Base-by-base conservation (phyloP, 2,113 vertebrate genomes). In the Oreochromis aureus region DNA sequence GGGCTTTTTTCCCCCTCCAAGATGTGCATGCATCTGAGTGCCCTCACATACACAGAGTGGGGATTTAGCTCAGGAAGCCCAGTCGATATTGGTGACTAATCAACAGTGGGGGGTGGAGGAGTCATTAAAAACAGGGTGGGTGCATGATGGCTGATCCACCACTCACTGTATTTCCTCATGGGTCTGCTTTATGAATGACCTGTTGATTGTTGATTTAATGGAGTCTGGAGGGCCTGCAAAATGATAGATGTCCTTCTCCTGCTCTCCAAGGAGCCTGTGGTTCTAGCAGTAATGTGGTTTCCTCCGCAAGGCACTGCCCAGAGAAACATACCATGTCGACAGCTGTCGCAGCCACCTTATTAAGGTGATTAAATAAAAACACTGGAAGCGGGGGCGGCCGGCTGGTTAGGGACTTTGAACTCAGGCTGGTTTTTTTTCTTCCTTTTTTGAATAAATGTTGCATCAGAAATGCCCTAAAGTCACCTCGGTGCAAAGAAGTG, bases 331-430 rank as follows among this genome's bases (percentile, higher is more conserved):
- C 18, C 73, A 36, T 82, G 94, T 85, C 69, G 86, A 94, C 94
- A 94, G 93, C 93, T 95, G 95, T 93, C 90, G 51, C 66, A 82
- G 90, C 90, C 87, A 87, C 86, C 88, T 94, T 94, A 94, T 96
- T 95, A 95, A 80, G 86, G 87, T 95, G 94, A 96, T 95, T 90
- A 94, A 95, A 91, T 93, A 91, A 94, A 94, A 94, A 91, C 92
- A 92, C 30, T 82, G 83, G 86, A 41, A 84, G 84, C 39, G 36
- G 84, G 61, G 91, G 87, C 15, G 78, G 90, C 51, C 2, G 41
- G 66, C 83, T 89, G 86, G 69, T 63, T 83, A 34, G 83, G 63
- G 91, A 82, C 85, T 90, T 36, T 92, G 69, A 89, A 89, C 78
- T 69, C 48, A 6, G 61, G 15, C 76, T 54, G 6, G 19, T 71